phyloP scores from a whole-genome alignment of 2,888 invertebrate genomes.

The Meiosimyza decipiens region DNA sequence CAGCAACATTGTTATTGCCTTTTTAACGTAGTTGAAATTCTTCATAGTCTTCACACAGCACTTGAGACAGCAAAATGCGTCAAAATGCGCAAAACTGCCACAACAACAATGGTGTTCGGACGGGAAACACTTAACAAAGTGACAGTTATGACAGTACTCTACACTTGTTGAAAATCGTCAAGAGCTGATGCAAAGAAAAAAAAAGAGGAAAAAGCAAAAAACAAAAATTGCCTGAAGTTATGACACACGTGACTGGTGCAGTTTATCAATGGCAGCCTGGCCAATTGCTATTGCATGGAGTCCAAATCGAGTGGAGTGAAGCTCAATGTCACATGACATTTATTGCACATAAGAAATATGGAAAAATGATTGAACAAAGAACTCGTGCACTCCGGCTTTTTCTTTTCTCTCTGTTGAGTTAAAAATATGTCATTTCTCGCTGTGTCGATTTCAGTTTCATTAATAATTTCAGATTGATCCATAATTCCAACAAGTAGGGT shows the following conservation, averaged over 20 bases:
- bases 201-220: no score
- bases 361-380: not conserved
- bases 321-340: not conserved
- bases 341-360: conserved; percentile 3
- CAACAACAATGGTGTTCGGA: conserved; percentile 8
- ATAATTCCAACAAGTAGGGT: not conserved
- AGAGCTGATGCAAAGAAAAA: no score
- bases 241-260: no score
- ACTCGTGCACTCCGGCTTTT: not conserved
- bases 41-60: conserved; percentile 12
- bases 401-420: not conserved
- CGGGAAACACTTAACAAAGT: conserved; percentile 5
- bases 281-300: no score
- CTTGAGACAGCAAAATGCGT: conserved; percentile 23
- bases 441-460: not conserved
- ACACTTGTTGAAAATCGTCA: not conserved
- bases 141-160: conserved; percentile 3
- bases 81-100: conserved; percentile 21
- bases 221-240: no score
- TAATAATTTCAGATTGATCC: not conserved
- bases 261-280: no score
- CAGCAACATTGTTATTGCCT: conserved; percentile 9
- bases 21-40: not conserved
- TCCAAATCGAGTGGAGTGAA: not conserved
- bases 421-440: not conserved